Evolutionary conservation across 2,888 invertebrate genomes (phyloP).

Genomic region (Cantharis lateralis): DNA sequence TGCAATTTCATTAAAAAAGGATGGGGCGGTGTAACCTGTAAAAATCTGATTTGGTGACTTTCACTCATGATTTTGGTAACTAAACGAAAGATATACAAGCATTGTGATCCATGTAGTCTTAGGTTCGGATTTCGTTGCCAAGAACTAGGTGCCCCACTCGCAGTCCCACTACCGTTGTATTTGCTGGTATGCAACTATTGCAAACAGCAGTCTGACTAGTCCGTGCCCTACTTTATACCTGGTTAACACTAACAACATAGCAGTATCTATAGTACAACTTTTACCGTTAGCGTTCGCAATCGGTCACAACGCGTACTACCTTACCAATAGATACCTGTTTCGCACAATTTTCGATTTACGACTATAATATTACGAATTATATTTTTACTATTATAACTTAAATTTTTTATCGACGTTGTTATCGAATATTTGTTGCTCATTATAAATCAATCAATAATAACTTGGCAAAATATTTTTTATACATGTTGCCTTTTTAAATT

Average conservation of each 20-base stretch:
- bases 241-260: constrained; percentile 49
- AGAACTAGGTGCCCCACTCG: constrained; percentile 26
- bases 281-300: constrained; percentile 54
- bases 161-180: constrained; percentile 31
- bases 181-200: constrained; percentile 44
- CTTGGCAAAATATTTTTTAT: not conserved
- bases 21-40: constrained; percentile 13
- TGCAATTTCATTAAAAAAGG: constrained; percentile 33
- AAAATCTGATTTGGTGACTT: constrained; percentile 21
- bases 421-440: not conserved
- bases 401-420: not conserved
- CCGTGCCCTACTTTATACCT: constrained; percentile 57
- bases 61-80: constrained; percentile 24
- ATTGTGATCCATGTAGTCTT: constrained; percentile 20
- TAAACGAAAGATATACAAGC: constrained; percentile 9
- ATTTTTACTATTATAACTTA: not conserved
- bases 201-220: constrained; percentile 49
- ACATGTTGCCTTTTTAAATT: not conserved
- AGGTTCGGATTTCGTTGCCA: constrained; percentile 23
- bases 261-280: constrained; percentile 57
- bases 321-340: constrained; percentile 28
- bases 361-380: not conserved
- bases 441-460: not conserved
- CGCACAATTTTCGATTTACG: not conserved
- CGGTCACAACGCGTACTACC: constrained; percentile 39